These are phyloP conservation scores for Ceratina japonica DNA, from an alignment of 1,140 invertebrate species.

Conservation along the genomic window DNA sequence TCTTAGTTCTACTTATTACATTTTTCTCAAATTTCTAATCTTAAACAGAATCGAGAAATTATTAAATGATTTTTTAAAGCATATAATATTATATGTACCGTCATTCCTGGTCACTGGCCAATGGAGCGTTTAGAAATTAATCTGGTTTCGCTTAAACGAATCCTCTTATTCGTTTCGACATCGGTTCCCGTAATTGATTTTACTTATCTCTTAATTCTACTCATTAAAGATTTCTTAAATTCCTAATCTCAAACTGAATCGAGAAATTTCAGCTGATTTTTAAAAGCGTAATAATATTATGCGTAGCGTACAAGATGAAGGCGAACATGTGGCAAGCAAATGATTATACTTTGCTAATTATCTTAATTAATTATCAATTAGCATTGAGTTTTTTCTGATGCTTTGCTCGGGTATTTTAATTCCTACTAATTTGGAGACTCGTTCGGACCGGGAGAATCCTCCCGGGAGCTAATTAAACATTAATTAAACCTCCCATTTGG, in stretches of 20 bases:
- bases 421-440: background rate
- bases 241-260: too few relatives aligned
- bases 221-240: background rate
- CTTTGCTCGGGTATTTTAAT: background rate
- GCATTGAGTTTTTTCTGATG: background rate
- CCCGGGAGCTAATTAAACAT: background rate
- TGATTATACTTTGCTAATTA: background rate
- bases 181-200: slow-evolving; percentile 1
- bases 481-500: background rate
- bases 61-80: too few relatives aligned
- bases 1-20: background rate
- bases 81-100: too few relatives aligned
- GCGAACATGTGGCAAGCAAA: background rate
- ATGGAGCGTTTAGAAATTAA: background rate
- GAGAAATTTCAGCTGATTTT: too few relatives aligned
- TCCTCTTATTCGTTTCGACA: background rate
- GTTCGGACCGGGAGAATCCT: too few relatives aligned
- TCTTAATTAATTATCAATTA: background rate
- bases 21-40: background rate
- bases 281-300: too few relatives aligned
- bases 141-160: background rate
- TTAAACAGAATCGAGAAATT: too few relatives aligned
- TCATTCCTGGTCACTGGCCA: background rate
- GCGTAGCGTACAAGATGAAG: background rate
- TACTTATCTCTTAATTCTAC: background rate